A percentile compares a stretch with the other conserved stretches of the same genome.
Conservation (phyloP, 92 coral and sea anemone genomes). For the Meandrina meandrites region DNA sequence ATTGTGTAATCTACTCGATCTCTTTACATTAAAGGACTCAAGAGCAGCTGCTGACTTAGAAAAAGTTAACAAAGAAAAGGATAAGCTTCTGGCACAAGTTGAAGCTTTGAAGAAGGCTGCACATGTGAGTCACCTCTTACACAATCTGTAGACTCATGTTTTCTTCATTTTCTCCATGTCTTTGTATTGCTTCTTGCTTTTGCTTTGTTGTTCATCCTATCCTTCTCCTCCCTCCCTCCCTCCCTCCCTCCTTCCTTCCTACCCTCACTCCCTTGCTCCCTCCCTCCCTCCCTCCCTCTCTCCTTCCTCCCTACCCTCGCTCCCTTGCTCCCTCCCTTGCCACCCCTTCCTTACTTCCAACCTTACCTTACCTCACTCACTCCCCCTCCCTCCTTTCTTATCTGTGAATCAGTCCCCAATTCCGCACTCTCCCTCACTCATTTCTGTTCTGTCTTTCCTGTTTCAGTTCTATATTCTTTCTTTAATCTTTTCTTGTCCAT, state of each 20-base stretch:
- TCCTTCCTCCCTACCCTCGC: no score
- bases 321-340: background rate
- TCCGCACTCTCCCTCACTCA: background rate
- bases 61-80: slow-evolving; percentile 87
- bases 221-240: background rate
- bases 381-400: background rate
- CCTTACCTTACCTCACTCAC: no score
- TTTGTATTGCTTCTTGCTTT: background rate
- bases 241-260: background rate
- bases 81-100: slow-evolving; percentile 80
- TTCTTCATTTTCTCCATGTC: background rate
- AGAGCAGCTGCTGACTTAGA: slow-evolving; percentile 75
- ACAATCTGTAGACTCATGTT: no score
- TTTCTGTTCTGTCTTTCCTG: no score
- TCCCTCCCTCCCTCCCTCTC: no score
- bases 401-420: background rate
- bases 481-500: background rate
- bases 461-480: no score
- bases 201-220: background rate
- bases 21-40: slow-evolving; percentile 59
- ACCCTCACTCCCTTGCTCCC: no score
- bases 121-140: slow-evolving; percentile 57
- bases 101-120: slow-evolving; percentile 97
- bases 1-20: background rate
- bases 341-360: background rate